These are phyloP conservation scores for Leptinotarsa haldemani DNA, from an alignment of 2,888 invertebrate genomes.

Conservation along the genomic window DNA sequence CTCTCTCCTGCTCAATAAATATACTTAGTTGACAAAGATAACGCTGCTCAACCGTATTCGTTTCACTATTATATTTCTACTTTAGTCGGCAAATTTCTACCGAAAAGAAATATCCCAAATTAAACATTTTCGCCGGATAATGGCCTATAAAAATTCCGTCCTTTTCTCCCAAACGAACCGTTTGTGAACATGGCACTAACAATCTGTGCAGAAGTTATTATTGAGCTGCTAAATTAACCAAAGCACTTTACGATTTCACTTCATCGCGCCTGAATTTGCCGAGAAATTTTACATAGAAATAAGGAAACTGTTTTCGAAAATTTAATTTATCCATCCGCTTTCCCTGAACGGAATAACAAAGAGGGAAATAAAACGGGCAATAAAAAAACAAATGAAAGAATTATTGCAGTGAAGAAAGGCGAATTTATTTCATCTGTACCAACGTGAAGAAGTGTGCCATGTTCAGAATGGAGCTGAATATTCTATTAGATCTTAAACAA, in stretches of 20 bases:
- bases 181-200: not conserved
- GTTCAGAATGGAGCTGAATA: not conserved
- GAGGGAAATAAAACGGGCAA: not conserved
- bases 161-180: not conserved
- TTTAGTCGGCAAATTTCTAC: not conserved
- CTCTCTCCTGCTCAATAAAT: too few species aligned
- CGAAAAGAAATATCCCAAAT: not conserved
- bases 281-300: not conserved
- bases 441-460: not conserved
- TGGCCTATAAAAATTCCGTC: conserved; percentile 1
- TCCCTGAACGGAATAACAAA: not conserved
- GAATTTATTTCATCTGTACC: not conserved
- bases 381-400: not conserved
- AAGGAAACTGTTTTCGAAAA: not conserved
- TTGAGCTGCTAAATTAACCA: conserved; percentile 2
- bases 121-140: not conserved
- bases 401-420: not conserved
- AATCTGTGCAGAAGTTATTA: conserved; percentile 4
- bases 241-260: not conserved
- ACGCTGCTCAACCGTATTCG: not conserved
- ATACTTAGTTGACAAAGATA: too few species aligned
- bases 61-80: not conserved
- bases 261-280: not conserved
- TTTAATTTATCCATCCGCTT: not conserved
- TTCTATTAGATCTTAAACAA: not conserved